Evolutionary conservation across 2,797 vertebrate species (phyloP), one percentile per base, ranked within the genome.

Genomic region (Sebastes miniatus): DNA sequence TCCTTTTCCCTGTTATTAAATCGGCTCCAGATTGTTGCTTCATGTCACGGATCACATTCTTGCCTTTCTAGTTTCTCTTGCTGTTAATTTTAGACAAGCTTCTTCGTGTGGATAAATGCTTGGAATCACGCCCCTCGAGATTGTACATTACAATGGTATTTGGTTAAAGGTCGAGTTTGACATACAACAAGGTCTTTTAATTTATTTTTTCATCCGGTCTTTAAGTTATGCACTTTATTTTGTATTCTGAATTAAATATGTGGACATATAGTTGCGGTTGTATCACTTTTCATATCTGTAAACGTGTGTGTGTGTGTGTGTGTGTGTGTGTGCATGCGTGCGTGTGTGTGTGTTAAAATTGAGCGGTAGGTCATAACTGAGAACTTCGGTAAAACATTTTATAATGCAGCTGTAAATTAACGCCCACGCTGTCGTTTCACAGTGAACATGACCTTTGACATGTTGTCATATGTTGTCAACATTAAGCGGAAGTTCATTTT

Each of bases 141-240:
- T 25, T 76, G 69, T 63, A 27, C 43, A 29, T 18, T 58, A 22
- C n/a, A 57, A 32, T 25, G n/a, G 79, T 32, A 75, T 78, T 59
- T 75, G 24, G 22, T 56, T 73, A 10, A 77, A 70, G 8, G 47
- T 64, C 25, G 29, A 27, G 8, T 76, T 27, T 62, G 36, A 62
- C 24, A 69, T 43, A 20, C 27, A 56, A 62, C 22, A 74, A 56
- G 8, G 39, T 43, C 4, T 75, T 81, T 69, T 76, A 64, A 83
- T 79, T 77, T 72, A 84, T 85, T 84, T 83, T 63, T 1, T 24
- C 62, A 54, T 36, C 3, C 3, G 18, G 18, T 75, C n/a, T 62
- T 80, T 69, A 67, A 81, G 65, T 67, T 4, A 73, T 79, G 80
- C 79, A 87, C 87, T 86, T 89, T 87, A 83, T 83, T 70, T 87